Conservation (phyloP, 2,888 invertebrate species). For the Apamea epomidion region DNA sequence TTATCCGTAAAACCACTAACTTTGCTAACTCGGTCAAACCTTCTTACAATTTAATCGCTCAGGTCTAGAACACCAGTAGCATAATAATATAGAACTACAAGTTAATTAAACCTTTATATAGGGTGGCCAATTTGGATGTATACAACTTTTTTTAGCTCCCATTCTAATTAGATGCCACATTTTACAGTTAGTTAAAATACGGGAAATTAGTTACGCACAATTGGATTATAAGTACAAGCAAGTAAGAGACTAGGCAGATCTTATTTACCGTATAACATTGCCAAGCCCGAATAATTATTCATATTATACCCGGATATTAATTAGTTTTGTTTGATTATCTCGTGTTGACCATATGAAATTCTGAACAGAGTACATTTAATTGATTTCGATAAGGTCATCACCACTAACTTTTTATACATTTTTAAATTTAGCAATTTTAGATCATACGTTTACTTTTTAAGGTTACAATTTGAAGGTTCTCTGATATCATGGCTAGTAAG, state of each 20-base stretch:
- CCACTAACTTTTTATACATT: constrained; percentile 7
- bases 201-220: background rate
- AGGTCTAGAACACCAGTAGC: constrained; percentile 7
- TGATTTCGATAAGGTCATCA: constrained; percentile 35
- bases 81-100: constrained; percentile 4
- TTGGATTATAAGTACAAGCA: background rate
- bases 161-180: background rate
- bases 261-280: background rate
- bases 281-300: background rate
- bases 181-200: background rate
- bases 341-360: constrained; percentile 2
- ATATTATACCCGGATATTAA: constrained; percentile 5
- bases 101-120: constrained; percentile 35
- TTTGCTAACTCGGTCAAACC: background rate
- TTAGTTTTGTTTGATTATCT: constrained; percentile 22
- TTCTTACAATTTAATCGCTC: background rate
- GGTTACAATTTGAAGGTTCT: constrained; percentile 37
- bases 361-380: constrained; percentile 29
- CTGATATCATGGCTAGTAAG: constrained; percentile 25
- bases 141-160: background rate
- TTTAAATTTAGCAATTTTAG: constrained; percentile 14
- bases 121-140: background rate
- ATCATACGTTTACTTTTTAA: constrained; percentile 37
- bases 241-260: background rate
- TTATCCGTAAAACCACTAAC: background rate